Base-by-base conservation (phyloP, 2,113 vertebrate genomes). In the Desmodus rotundus region DNA sequence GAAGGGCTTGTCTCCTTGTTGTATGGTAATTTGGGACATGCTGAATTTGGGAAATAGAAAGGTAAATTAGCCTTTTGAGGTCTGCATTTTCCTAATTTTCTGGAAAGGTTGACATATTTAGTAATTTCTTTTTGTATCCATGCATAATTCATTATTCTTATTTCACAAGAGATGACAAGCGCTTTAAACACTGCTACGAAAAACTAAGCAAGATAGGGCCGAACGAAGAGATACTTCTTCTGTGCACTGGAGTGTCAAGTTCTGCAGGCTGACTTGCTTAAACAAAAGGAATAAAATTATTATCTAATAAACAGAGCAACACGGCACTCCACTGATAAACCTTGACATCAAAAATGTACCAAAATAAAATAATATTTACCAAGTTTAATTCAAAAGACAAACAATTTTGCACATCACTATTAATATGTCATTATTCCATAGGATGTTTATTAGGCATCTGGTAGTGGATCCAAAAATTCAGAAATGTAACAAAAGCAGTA, bases 1-100 rank as follows among this genome's bases (percentile, higher is more conserved):
- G 98, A 99, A 98, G 98, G 98, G 98, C 98, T 98, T 98, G 98
- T 98, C 98, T 99, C 98, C 98, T 99, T 99, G 98, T 98, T 99
- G 98, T 98, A 99, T 98, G 98, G 98, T 98, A 99, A 99, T 99
- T 99, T 99, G 98, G 98, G 98, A 98, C 98, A 99, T 98, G 98
- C 98, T 99, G 98, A 98, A 99, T 98, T 98, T 98, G 98, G 98
- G 98, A 99, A 98, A 99, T 98, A 99, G 98, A 99, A 99, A 99
- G 98, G 98, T 98, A 97, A 98, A 98, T 99, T 99, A 99, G 98
- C 98, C 98, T 98, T 97, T 91, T 98, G 97, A 98, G 98, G 97
- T 68, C 96, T 98, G 98, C 96, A 98, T 97, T 96, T 96, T 97
- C 95, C 98, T 98, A 97, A 93, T 97, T 97, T 97, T 98, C 98